These are phyloP conservation scores for Centropus unirufus DNA, from an alignment of 2,113 vertebrate genomes.

Conservation along the genomic window DNA sequence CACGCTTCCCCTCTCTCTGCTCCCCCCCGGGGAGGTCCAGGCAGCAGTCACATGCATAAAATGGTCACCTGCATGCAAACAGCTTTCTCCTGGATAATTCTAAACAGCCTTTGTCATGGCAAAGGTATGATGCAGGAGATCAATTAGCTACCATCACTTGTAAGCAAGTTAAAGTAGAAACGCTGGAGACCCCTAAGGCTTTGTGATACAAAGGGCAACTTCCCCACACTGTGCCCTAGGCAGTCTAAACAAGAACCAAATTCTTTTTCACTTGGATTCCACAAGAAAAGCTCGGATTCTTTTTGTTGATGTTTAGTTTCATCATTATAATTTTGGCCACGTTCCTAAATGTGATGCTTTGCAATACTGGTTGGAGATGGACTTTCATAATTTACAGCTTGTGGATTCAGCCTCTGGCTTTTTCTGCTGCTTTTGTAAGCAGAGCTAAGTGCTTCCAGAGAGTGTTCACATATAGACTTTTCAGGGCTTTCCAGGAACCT, in stretches of 20 bases:
- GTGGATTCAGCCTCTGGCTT: neutral
- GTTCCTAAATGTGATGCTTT: conserved; percentile 39
- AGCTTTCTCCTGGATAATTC: neutral
- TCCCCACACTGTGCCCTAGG: neutral
- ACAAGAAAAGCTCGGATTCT: conserved; percentile 24
- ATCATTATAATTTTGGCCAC: conserved; percentile 22
- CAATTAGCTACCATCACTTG: conserved; percentile 30
- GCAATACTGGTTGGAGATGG: neutral
- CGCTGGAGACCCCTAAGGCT: neutral
- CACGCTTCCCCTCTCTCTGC: neutral
- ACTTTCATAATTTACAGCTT: neutral
- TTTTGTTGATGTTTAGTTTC: conserved; percentile 31
- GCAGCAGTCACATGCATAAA: neutral
- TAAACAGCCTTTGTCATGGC: neutral
- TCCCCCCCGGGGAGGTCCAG: neutral
- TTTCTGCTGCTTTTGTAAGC: neutral
- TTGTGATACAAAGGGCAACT: conserved; percentile 10
- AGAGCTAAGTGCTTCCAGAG: neutral
- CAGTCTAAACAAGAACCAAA: conserved; percentile 36
- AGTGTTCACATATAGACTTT: neutral
- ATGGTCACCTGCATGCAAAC: neutral
- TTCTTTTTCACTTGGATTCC: conserved; percentile 60
- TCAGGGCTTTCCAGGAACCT: neutral
- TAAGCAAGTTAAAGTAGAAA: conserved; percentile 34
- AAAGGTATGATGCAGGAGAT: neutral